Conservation (phyloP, 2,888 invertebrate genomes). For the Nomada goodeniana region DNA sequence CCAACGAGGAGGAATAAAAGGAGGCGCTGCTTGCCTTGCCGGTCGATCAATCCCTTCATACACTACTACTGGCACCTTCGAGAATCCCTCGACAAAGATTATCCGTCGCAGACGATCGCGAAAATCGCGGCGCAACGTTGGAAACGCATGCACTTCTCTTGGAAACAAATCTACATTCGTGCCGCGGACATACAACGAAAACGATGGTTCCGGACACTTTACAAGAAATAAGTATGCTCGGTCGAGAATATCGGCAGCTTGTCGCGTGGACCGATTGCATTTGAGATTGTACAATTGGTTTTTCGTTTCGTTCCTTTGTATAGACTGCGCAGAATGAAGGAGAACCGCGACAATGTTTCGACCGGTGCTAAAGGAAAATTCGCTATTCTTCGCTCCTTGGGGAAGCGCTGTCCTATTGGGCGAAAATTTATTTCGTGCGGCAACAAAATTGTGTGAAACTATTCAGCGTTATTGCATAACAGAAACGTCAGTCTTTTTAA, state of each 20-base stretch:
- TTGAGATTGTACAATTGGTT: not conserved
- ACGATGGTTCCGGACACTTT: conserved; percentile 1
- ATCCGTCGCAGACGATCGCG: conserved; percentile 68
- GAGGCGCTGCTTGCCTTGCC: conserved; percentile 50
- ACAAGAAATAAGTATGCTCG: conserved; percentile 11
- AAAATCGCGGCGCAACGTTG: conserved; percentile 71
- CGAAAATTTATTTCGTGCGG: not conserved
- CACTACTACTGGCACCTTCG: conserved; percentile 68
- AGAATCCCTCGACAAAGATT: conserved; percentile 54
- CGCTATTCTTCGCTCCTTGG: not conserved
- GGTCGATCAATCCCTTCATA: conserved; percentile 73
- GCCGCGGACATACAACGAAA: conserved; percentile 53
- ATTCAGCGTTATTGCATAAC: not conserved
- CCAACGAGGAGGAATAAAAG: conserved; percentile 20
- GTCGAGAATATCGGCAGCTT: not conserved
- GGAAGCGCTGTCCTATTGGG: not conserved
- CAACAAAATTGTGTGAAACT: not conserved
- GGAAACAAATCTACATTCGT: conserved; percentile 62
- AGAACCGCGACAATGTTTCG: not conserved
- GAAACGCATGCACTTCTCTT: conserved; percentile 64
- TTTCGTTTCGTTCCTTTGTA: not conserved
- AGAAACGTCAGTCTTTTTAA: not conserved
- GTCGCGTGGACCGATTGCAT: too few relatives aligned
- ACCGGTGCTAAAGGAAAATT: not conserved
- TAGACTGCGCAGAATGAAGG: not conserved